phyloP scores from a whole-genome alignment of 2,797 vertebrate genomes.

The Sitta carolinensis region DNA sequence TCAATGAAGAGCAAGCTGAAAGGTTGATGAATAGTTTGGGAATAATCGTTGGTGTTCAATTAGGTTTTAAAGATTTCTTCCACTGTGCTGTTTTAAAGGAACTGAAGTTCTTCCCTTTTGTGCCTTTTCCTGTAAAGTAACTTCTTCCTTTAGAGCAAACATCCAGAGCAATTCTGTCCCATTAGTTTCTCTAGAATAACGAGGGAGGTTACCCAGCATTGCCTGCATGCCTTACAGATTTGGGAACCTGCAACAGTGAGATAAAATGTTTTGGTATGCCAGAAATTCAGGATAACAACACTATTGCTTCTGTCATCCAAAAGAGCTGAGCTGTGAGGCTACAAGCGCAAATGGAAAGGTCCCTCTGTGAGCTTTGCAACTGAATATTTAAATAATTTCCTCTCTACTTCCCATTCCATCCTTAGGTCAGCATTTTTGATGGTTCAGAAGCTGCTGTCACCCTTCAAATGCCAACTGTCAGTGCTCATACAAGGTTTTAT shows the following conservation, averaged over 20 bases:
- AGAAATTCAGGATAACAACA: background rate
- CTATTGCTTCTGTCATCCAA: background rate
- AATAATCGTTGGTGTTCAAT: background rate
- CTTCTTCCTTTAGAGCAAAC: background rate
- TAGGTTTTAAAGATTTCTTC: background rate
- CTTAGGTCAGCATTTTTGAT: background rate
- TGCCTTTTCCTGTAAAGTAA: background rate
- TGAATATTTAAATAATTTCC: background rate
- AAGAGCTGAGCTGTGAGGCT: background rate
- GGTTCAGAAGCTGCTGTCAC: background rate
- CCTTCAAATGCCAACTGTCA: background rate
- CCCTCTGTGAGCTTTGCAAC: background rate
- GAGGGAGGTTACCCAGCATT: background rate
- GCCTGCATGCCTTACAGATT: background rate
- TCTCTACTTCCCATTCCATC: background rate
- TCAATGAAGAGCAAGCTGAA: background rate
- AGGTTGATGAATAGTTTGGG: background rate
- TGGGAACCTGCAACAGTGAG: background rate
- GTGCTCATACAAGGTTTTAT: background rate
- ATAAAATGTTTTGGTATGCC: background rate
- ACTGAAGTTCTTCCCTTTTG: background rate
- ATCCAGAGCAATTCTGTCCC: background rate
- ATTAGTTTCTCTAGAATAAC: background rate
- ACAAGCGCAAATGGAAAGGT: background rate
- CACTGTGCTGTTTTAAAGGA: background rate